A percentile compares a stretch with the other conserved stretches of the same genome.
These are phyloP conservation scores for Siphamia tubifer DNA, from an alignment of 2,113 vertebrate species.

Conservation along the genomic window DNA sequence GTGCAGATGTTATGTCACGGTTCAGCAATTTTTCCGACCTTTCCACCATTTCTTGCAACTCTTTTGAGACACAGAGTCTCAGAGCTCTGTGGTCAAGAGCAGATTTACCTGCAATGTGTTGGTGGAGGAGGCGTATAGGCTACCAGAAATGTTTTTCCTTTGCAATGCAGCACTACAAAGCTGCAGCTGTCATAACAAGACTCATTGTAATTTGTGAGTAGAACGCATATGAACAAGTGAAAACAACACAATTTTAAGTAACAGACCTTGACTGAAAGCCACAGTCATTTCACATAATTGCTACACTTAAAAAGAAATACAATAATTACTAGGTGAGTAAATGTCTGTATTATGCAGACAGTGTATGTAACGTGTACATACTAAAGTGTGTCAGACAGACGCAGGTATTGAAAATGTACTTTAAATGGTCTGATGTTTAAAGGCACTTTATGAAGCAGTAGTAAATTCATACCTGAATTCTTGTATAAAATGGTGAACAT, in stretches of 20 bases:
- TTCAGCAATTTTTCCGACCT: conserved; percentile 22
- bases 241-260: conserved; percentile 14
- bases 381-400: no score
- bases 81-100: conserved; percentile 7
- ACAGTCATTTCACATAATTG: no score
- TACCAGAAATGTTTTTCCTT: neutral
- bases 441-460: no score
- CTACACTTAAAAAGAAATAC: no score
- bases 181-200: neutral
- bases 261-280: no score
- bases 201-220: neutral
- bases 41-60: conserved; percentile 13
- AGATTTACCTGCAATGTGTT: conserved; percentile 6
- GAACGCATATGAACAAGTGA: neutral
- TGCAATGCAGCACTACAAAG: neutral
- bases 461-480: no score
- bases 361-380: no score
- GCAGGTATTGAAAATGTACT: no score
- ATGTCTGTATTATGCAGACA: no score
- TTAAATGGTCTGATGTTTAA: no score
- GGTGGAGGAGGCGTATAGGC: conserved; percentile 25
- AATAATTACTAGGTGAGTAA: no score
- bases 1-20: conserved; percentile 9
- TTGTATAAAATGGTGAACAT: no score
- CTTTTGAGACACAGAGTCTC: conserved; percentile 11